A percentile compares a stretch with the other conserved stretches of the same genome.
Conservation (phyloP, 1,140 invertebrate genomes). For the Spodoptera frugiperda region DNA sequence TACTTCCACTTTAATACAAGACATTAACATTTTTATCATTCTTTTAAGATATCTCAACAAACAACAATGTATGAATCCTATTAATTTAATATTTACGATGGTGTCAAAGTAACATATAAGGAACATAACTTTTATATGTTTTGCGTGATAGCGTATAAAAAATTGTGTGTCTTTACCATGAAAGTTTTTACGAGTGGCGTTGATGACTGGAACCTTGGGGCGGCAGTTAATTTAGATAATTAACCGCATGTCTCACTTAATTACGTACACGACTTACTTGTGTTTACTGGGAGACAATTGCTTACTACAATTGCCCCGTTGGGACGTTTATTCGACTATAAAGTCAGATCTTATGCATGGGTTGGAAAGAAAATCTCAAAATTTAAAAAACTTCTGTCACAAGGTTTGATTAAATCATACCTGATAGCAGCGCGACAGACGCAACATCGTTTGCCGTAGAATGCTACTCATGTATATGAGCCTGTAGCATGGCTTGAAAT, state of each 20-base stretch:
- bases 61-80: conserved; percentile 7
- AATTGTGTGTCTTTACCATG: conserved; percentile 21
- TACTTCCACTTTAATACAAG: too few species aligned
- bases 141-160: conserved; percentile 8
- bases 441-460: too few species aligned
- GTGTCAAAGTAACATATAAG: conserved; percentile 18
- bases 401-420: too few species aligned
- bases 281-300: neutral
- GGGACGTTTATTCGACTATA: too few species aligned
- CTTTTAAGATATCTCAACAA: neutral
- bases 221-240: neutral
- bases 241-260: conserved; percentile 1
- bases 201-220: neutral
- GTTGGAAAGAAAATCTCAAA: too few species aligned
- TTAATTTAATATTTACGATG: conserved; percentile 29
- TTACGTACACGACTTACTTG: neutral
- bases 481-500: too few species aligned
- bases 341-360: too few species aligned
- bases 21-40: neutral
- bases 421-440: too few species aligned
- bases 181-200: conserved; percentile 8
- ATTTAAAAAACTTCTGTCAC: too few species aligned
- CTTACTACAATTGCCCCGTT: too few species aligned
- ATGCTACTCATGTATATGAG: too few species aligned
- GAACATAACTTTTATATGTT: conserved; percentile 28